phyloP scores from a whole-genome alignment of 2,888 invertebrate genomes.

The Oligia latruncula region DNA sequence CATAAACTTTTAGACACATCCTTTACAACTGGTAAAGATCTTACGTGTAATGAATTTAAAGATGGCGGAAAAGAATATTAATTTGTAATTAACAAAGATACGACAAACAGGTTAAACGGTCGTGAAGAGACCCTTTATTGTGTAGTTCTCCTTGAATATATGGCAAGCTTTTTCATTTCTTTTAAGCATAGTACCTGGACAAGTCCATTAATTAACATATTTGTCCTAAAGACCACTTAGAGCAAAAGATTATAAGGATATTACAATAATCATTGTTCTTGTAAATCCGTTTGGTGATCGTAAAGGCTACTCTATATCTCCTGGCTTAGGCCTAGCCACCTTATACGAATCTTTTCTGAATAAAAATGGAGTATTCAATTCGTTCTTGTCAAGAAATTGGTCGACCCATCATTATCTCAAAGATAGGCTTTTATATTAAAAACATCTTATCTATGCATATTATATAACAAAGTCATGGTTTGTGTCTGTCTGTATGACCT shows the following conservation, averaged over 20 bases:
- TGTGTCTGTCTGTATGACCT: background rate
- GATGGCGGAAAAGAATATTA: constrained; percentile 43
- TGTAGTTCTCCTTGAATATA: constrained; percentile 20
- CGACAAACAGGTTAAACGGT: constrained; percentile 29
- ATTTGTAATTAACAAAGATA: constrained; percentile 33
- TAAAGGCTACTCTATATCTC: too few species aligned
- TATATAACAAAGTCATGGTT: too few species aligned
- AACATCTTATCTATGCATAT: too few species aligned
- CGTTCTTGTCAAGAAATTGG: background rate
- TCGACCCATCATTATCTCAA: too few species aligned
- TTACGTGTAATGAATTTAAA: constrained; percentile 25
- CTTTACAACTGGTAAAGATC: background rate
- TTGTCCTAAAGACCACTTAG: background rate
- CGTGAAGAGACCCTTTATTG: constrained; percentile 12
- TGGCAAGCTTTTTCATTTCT: constrained; percentile 12
- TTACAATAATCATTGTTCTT: background rate
- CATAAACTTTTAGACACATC: constrained; percentile 23
- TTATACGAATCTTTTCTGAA: background rate
- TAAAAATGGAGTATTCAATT: background rate
- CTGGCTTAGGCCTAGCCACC: background rate
- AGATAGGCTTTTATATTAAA: background rate
- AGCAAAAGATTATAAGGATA: background rate
- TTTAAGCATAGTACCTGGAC: background rate
- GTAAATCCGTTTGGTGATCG: background rate
- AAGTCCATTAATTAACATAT: background rate